Base-by-base conservation (phyloP, 2,888 invertebrate genomes). In the Malacosoma neustria region DNA sequence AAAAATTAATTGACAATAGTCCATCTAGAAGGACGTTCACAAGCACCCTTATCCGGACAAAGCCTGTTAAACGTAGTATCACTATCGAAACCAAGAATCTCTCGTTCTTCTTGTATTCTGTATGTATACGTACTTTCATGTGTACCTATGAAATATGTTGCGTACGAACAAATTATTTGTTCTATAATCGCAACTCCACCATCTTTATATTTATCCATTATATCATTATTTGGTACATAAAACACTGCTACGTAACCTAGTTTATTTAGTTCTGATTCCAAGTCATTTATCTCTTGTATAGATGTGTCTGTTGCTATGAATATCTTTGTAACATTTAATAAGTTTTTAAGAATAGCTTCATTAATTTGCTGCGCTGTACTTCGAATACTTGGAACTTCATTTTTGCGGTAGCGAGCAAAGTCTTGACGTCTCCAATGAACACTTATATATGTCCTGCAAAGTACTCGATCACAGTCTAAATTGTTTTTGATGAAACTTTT, bases 41-140 rank as follows among this genome's bases (percentile, higher is more conserved):
- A 96, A 29, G 72, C 61, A 4, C 82, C 84, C 4, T 68, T 63
- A 37, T 89, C 88, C 0, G 86, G 82, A 72, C 97, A 97, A 1
- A 97, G 79, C 43, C 93, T 87, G 72, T 99, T 98, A 66, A 97
- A 99, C 0, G 98, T 98, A 5, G 91, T 90, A 14, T 89, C 79
- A 31, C 89, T 85, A 4, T 90, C 87, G 71, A 97, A 97, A 1
- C 97, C 97, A 32, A 98, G 69, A 42, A 99, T 97, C 80, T 99
- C 98, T 14, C 99, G 87, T 65, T 99, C 99, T 69, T 99, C 99
- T 77, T 98, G 97, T 49, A 99, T 99, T 39, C 99, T 89, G 70
- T 94, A 98, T 0, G 98, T 92, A 73, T 98, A 99, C 0, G 99
- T 99, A 41, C 99, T 99, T 54, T 97, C 96, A 65, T 93, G 90